Base-by-base conservation (phyloP, 2,888 invertebrate genomes). In the Caenorhabditis sinica region DNA sequence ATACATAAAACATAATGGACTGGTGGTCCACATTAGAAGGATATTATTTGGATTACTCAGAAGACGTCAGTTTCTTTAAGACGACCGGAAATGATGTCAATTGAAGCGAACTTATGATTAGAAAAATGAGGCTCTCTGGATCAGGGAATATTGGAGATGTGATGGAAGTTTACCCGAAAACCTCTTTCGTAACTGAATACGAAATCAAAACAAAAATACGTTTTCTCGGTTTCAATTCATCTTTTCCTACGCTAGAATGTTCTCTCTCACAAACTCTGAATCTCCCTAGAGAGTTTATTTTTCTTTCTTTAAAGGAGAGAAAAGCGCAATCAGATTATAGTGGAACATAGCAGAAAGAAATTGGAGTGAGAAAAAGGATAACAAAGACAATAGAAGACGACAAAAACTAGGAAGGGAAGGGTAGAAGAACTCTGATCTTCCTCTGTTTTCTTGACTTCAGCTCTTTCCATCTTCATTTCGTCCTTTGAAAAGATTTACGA, bases 281-380 rank as follows among this genome's bases (percentile, higher is more conserved):
- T 11, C 28, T 71, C 58, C 56, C 60, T 36, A 36, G 68, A 36
- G 51, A 51, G 15, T 66, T 56, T 36, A 33, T 23, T 9, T 60
- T 45, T 61, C 56, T 65, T 40, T 6, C 60, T 8, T 11, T 33
- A 63, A 79, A 45, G 72, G 61, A 63, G 43, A 45, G 53, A 40
- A 77, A 77, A 77, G 68, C 69, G 71, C 79, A 79, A 80, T 80
- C 80, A 80, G 72, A 80, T 80, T 72, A 80, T 66, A 80, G 80
- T 72, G 72, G 53, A 72, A 36, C 51, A 43, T n/a, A 20, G 20
- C 40, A 25, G 20, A 40, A 49, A 43, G 56, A 28, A 65, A 66
- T 61, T 51, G 53, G 23, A 53, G 20, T 40, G 49, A 60, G 61
- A 61, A 60, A 61, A 60, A 43, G 66, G 66, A 75, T 40, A 75